phyloP scores from a whole-genome alignment of 2,113 vertebrate species.

The Pollimyrus isidori region DNA sequence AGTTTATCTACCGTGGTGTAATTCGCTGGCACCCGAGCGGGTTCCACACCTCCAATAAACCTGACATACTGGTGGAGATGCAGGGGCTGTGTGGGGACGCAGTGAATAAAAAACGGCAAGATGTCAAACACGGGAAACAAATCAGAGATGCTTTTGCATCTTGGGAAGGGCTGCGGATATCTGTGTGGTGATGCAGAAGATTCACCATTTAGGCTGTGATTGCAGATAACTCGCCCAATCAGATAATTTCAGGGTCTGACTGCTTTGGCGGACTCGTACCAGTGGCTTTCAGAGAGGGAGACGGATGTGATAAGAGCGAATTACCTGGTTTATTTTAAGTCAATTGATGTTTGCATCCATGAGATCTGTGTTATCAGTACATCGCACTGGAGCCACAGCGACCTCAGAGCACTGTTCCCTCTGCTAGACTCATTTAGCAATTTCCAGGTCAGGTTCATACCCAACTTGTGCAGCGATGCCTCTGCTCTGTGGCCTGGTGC shows the following conservation, averaged over 20 bases:
- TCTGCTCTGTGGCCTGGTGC: not conserved
- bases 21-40: not conserved
- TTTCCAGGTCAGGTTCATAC: not conserved
- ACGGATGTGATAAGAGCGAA: conserved; percentile 7
- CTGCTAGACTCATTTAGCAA: not conserved
- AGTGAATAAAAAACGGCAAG: not conserved
- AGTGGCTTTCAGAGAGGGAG: not conserved
- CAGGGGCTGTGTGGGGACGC: not conserved
- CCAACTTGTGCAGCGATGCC: not conserved
- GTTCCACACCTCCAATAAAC: not conserved
- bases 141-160: not conserved
- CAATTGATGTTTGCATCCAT: not conserved
- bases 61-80: not conserved
- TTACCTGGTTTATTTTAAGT: conserved; percentile 17
- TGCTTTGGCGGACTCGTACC: not conserved
- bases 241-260: not conserved
- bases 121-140: not conserved
- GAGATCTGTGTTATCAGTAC: not conserved
- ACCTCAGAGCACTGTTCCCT: not conserved
- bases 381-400: not conserved
- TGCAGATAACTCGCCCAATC: not conserved
- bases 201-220: not conserved
- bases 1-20: not conserved
- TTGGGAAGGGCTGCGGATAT: not conserved
- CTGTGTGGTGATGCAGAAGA: not conserved